phyloP scores from a whole-genome alignment of 2,113 vertebrate genomes.

The Eulemur macaco region DNA sequence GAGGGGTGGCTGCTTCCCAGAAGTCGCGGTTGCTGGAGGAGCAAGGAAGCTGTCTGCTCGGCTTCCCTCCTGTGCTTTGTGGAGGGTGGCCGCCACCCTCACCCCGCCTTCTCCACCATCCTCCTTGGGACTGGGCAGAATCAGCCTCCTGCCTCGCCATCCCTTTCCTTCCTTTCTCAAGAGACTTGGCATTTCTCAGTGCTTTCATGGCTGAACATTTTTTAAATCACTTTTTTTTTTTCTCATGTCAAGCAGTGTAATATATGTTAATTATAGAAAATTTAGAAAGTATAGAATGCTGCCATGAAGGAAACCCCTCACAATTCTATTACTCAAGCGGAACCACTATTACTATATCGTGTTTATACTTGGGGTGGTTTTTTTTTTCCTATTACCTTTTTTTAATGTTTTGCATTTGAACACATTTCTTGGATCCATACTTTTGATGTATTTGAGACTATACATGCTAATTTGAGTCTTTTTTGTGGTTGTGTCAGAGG shows the following conservation, averaged over 20 bases:
- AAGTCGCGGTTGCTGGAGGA: not conserved
- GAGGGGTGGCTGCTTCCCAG: not conserved
- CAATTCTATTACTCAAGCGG: not conserved
- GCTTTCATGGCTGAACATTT: not conserved
- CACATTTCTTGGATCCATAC: not conserved
- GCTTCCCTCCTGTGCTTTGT: not conserved
- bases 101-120: not conserved
- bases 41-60: not conserved
- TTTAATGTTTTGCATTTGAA: not conserved
- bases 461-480: not conserved
- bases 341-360: not conserved
- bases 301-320: not conserved
- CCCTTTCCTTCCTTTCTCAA: not conserved
- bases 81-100: accelerated
- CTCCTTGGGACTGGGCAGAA: not conserved
- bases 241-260: not conserved
- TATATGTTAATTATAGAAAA: not conserved
- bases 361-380: not conserved
- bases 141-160: not conserved
- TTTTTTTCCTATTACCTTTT: not conserved
- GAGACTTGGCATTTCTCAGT: not conserved
- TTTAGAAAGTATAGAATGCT: not conserved
- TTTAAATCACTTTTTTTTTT: not conserved
- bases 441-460: not conserved
- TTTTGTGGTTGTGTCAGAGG: not conserved